Percentiles rank a stretch among this genome's conserved stretches.
These are phyloP conservation scores for Sabatieria punctata DNA, from an alignment of 2,888 invertebrate species.

Conservation along the genomic window DNA sequence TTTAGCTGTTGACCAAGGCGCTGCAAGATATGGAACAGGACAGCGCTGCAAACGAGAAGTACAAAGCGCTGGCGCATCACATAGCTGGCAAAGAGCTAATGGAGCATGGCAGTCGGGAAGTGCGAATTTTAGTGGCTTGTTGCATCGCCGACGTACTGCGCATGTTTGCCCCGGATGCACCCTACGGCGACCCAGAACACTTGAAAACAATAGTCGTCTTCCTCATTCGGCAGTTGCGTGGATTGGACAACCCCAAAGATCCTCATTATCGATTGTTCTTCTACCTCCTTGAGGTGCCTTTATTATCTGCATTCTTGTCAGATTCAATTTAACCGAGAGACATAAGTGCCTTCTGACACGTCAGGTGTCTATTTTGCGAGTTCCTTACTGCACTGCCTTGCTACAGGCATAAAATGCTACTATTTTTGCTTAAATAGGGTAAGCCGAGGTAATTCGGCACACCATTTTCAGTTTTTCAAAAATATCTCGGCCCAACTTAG, in stretches of 20 bases:
- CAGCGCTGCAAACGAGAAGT: constrained; percentile 68
- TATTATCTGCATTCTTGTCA: not conserved
- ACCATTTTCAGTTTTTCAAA: too few relatives aligned
- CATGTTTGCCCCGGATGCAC: constrained; percentile 92
- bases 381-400: too few relatives aligned
- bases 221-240: constrained; percentile 76
- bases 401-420: too few relatives aligned
- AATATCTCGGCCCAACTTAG: too few relatives aligned
- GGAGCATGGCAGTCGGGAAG: constrained; percentile 71
- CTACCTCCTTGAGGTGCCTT: constrained; percentile 61
- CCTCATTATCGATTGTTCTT: constrained; percentile 94
- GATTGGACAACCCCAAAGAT: constrained; percentile 84
- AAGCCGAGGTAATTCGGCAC: too few relatives aligned
- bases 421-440: too few relatives aligned
- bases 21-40: constrained; percentile 66
- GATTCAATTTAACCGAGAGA: too few relatives aligned
- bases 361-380: too few relatives aligned
- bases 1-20: constrained; percentile 23
- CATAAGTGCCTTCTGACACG: too few relatives aligned
- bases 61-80: constrained; percentile 74
- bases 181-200: constrained; percentile 63
- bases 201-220: constrained; percentile 54
- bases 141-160: constrained; percentile 90
- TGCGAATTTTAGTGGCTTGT: constrained; percentile 81
- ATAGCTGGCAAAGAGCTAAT: constrained; percentile 81